phyloP scores from a whole-genome alignment of 2,113 vertebrate genomes.

The Cynoglossus semilaevis region DNA sequence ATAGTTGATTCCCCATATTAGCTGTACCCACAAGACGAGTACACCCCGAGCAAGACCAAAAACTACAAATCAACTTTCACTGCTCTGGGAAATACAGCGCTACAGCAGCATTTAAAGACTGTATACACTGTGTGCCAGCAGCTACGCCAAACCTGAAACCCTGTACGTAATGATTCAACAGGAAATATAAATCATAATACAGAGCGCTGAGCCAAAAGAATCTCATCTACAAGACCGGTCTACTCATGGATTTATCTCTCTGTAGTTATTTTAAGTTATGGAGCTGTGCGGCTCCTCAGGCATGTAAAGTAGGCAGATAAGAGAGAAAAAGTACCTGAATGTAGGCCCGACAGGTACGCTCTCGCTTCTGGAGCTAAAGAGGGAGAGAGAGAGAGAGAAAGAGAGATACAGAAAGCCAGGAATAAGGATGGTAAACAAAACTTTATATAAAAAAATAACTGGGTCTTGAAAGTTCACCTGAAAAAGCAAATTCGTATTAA shows the following conservation, averaged over 20 bases:
- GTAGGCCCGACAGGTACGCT: slow-evolving; percentile 89
- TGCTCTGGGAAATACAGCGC: slow-evolving; percentile 38
- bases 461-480: slow-evolving; percentile 21
- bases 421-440: slow-evolving; percentile 41
- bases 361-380: slow-evolving; percentile 88
- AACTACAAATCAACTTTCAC: slow-evolving; percentile 29
- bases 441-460: slow-evolving; percentile 29
- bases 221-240: slow-evolving; percentile 52
- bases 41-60: slow-evolving; percentile 21
- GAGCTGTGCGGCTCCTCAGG: slow-evolving; percentile 36
- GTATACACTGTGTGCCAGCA: slow-evolving; percentile 25
- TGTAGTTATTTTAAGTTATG: slow-evolving; percentile 56
- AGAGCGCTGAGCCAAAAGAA: slow-evolving; percentile 51
- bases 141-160: slow-evolving; percentile 44
- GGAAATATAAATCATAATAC: slow-evolving; percentile 63
- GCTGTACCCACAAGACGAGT: slow-evolving; percentile 23
- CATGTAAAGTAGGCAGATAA: slow-evolving; percentile 51
- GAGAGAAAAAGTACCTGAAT: slow-evolving; percentile 82
- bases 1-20: slow-evolving; percentile 29
- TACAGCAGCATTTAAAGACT: slow-evolving; percentile 35
- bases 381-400: slow-evolving; percentile 75
- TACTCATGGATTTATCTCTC: slow-evolving; percentile 53
- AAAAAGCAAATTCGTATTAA: slow-evolving; percentile 23
- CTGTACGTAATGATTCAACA: slow-evolving; percentile 53
- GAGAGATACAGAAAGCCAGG: slow-evolving; percentile 50